Conservation (phyloP, 2,797 vertebrate genomes). For the Acrossocheilus fasciatus region DNA sequence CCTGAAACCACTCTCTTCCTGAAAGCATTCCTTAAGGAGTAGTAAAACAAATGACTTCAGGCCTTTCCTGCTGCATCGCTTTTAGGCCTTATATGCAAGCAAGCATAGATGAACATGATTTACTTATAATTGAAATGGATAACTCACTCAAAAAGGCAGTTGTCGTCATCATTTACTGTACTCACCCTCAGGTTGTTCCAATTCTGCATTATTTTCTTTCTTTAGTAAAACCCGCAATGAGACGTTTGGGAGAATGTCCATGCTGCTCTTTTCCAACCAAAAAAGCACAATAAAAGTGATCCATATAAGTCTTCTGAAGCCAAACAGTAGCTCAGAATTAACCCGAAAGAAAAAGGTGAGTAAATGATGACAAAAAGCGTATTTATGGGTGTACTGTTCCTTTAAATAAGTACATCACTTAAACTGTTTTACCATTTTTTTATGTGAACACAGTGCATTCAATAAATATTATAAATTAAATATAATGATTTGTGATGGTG, state of each 20-base stretch:
- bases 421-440: not conserved
- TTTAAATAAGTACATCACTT: not conserved
- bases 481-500: not conserved
- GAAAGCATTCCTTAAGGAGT: constrained; percentile 52
- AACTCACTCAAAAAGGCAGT: not conserved
- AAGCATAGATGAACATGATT: not conserved
- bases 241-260: not conserved
- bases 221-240: not conserved
- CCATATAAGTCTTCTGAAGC: not conserved
- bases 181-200: not conserved
- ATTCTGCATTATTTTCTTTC: not conserved
- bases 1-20: constrained; percentile 57
- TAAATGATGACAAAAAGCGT: not conserved
- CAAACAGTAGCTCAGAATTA: not conserved
- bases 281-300: not conserved
- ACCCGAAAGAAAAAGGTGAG: not conserved
- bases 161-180: not conserved
- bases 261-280: not conserved
- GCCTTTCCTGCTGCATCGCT: constrained; percentile 5
- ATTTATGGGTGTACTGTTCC: not conserved
- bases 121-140: not conserved
- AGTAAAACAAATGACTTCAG: constrained; percentile 66
- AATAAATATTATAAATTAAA: not conserved
- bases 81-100: constrained; percentile 14
- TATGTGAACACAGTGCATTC: not conserved